Base-by-base conservation (phyloP, 2,113 vertebrate genomes). In the Clarias magur region DNA sequence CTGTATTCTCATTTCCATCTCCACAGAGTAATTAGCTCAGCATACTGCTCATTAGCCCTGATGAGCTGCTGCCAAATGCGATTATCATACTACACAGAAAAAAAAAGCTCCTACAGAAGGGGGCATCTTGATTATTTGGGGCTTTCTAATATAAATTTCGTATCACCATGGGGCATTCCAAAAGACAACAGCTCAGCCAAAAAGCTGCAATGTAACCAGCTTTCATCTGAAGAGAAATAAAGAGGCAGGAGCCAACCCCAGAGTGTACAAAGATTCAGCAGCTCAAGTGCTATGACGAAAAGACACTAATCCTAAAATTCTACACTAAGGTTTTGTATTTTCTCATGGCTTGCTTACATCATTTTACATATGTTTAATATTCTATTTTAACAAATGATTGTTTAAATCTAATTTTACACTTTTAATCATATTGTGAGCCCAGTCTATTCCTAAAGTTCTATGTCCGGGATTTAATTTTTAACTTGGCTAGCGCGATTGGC, bases 1-100 rank as follows among this genome's bases (percentile, higher is more conserved):
- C 87, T 57, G 65, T 59, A 25, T 76, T 76, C 86, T 87, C 82
- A 87, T 87, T 82, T 78, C 27, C 60, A 82, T 89, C 78, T 87
- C 79, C 83, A 78, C 56, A 76, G 80, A 87, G 88, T 38, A 63
- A 60, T 87, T 82, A 87, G 83, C 86, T 87, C 86, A 87, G 85
- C 81, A 86, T 62, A 76, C 65, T 86, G 30, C 75, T 88, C 75
- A 56, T 86, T 54, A 70, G 85, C 48, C 34, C 38, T 70, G 87
- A 88, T 80, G 82, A 65, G 76, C 81, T 73, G 73, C 81, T 87
- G 81, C 86, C 72, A 87, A 84, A 84, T 83, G 73, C 68, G 81
- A 82, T 85, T 85, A 85, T 81, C 60, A 63, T 81, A 83, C 81
- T 78, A 78, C 70, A 57, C 48, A 57, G 34, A 38, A 75, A 34